phyloP scores from a whole-genome alignment of 64 coral and sea anemone species.

The Montipora sp. region DNA sequence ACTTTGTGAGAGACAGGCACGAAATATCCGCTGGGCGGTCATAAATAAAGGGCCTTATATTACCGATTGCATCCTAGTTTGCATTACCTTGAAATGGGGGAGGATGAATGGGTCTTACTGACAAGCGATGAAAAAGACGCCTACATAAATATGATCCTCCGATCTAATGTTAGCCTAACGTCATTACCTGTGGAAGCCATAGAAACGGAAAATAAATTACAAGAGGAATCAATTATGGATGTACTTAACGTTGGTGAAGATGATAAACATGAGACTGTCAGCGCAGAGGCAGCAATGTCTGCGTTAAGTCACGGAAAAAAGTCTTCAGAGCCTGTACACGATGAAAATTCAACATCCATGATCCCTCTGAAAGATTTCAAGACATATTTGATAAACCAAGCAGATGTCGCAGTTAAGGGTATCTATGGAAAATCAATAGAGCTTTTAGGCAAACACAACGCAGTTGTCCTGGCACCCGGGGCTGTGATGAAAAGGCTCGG shows the following conservation, averaged over 20 bases:
- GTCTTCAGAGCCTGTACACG: neutral
- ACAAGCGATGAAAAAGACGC: constrained; percentile 38
- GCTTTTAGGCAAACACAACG: constrained; percentile 26
- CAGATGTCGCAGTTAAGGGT: constrained; percentile 7
- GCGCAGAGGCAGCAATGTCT: constrained; percentile 32
- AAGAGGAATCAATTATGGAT: constrained; percentile 33
- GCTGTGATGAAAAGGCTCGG: constrained; percentile 12
- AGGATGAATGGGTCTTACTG: constrained; percentile 43
- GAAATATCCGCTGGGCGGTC: constrained; percentile 38
- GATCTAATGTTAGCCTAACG: constrained; percentile 19
- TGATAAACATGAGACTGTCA: constrained; percentile 14
- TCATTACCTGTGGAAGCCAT: constrained; percentile 9
- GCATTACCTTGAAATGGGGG: constrained; percentile 19
- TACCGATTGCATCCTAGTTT: constrained; percentile 24
- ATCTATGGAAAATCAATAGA: constrained; percentile 24
- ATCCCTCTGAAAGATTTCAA: constrained; percentile 16
- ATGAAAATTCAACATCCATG: constrained; percentile 20
- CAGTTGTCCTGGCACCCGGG: constrained; percentile 20
- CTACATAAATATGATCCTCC: constrained; percentile 23
- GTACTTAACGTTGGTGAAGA: constrained; percentile 28
- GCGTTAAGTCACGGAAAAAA: constrained; percentile 21
- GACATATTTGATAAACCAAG: constrained; percentile 11
- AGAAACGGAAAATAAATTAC: neutral
- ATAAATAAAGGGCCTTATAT: constrained; percentile 46
- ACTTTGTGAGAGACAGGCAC: constrained; percentile 31